phyloP scores from a whole-genome alignment of 2,797 vertebrate species.

The Synaphobranchus kaupii region DNA sequence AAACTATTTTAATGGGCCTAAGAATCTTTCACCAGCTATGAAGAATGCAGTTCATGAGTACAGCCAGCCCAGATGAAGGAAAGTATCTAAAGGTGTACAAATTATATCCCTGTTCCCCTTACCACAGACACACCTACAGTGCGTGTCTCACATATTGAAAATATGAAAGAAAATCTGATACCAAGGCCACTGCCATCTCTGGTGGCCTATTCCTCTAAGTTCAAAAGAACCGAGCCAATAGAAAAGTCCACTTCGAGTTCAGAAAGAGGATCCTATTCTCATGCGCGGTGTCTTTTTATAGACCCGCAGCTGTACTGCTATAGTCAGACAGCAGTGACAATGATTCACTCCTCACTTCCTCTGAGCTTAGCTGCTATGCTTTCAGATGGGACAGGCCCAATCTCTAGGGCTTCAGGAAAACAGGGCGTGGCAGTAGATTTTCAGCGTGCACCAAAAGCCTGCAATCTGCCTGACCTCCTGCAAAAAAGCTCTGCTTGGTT shows the following conservation, averaged over 20 bases:
- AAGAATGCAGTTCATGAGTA: neutral
- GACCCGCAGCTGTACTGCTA: neutral
- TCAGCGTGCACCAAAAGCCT: neutral
- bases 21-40: neutral
- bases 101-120: neutral
- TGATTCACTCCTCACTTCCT: slow-evolving; percentile 4
- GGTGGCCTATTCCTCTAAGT: neutral
- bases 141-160: neutral
- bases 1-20: neutral
- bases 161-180: neutral
- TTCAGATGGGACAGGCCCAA: neutral
- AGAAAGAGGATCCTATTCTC: slow-evolving; percentile 8
- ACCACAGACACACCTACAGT: neutral
- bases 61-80: neutral
- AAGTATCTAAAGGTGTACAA: neutral
- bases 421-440: neutral
- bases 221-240: neutral
- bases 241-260: neutral
- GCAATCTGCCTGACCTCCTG: neutral
- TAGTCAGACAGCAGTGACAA: neutral
- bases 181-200: neutral
- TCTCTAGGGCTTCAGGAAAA: neutral
- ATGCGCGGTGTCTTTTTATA: neutral
- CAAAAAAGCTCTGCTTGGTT: neutral
- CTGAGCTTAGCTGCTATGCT: neutral